Evolutionary conservation across 2,113 vertebrate genomes (phyloP).

Genomic region (Tylochromis polylepis): DNA sequence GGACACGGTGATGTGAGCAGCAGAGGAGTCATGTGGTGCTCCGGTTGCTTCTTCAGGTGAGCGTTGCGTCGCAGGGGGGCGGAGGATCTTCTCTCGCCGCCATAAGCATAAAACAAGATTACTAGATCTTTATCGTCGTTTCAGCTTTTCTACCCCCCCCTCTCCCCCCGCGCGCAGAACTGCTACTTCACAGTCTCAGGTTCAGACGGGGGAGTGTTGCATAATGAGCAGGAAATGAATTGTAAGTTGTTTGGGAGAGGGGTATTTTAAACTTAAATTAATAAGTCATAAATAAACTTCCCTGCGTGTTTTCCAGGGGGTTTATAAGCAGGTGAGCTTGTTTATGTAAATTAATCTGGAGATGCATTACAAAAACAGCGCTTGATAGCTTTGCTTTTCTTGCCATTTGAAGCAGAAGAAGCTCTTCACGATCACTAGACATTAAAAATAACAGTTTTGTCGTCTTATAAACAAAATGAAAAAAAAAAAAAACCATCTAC

Average conservation of each 20-base stretch:
- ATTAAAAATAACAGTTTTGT: not conserved
- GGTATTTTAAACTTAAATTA: conserved; percentile 17
- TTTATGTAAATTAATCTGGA: conserved; percentile 32
- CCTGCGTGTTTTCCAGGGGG: not conserved
- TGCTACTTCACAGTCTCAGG: conserved; percentile 6
- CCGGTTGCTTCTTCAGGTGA: conserved; percentile 63
- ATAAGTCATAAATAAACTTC: conserved; percentile 30
- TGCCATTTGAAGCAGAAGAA: not conserved
- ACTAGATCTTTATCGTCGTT: conserved; percentile 49
- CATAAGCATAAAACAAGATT: conserved; percentile 61
- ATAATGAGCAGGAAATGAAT: conserved; percentile 30
- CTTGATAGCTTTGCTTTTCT: conserved; percentile 26
- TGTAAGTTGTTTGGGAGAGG: not conserved
- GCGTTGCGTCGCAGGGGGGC: conserved; percentile 18
- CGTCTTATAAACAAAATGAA: not conserved
- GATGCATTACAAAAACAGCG: not conserved
- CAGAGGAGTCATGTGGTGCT: conserved; percentile 41
- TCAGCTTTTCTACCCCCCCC: not conserved
- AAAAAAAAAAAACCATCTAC: accelerated
- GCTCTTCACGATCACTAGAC: not conserved
- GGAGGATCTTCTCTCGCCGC: conserved; percentile 37
- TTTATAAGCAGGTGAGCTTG: conserved; percentile 1
- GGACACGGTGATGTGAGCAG: conserved; percentile 31
- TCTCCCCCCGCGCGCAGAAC: too few relatives aligned
- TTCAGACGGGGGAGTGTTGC: conserved; percentile 15